A percentile compares a stretch with the other conserved stretches of the same genome.
Conservation (phyloP, 2,888 invertebrate genomes). For the Erynnis tages region DNA sequence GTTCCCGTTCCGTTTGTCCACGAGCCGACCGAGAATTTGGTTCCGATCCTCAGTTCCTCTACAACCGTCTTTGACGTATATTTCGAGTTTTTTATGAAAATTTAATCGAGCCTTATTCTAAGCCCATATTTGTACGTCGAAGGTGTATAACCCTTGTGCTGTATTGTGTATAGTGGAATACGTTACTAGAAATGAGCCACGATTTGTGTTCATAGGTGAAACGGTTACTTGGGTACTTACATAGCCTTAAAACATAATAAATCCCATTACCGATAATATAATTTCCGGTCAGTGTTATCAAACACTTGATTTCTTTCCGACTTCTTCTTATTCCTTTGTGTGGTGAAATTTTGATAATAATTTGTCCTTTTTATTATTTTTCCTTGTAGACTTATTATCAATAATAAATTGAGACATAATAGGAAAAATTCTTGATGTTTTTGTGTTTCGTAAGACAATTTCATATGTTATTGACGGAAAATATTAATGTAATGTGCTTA, state of each 20-base stretch:
- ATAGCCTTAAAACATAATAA: conserved; percentile 67
- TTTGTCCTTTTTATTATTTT: conserved; percentile 55
- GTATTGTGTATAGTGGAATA: conserved; percentile 64
- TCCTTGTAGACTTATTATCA: conserved; percentile 60
- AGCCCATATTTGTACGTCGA: conserved; percentile 59
- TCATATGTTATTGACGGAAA: conserved; percentile 45
- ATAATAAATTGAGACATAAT: conserved; percentile 73
- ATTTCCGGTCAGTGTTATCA: conserved; percentile 52
- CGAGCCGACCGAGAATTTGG: conserved; percentile 46
- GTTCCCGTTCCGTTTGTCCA: conserved; percentile 46
- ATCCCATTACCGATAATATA: conserved; percentile 63
- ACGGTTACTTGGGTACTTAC: conserved; percentile 64
- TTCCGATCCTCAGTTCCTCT: conserved; percentile 52
- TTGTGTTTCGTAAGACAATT: conserved; percentile 60
- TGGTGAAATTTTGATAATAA: conserved; percentile 68
- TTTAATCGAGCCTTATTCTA: conserved; percentile 57
- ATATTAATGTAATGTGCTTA: conserved; percentile 52
- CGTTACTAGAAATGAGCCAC: conserved; percentile 68
- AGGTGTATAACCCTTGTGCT: conserved; percentile 59
- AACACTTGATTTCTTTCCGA: conserved; percentile 45
- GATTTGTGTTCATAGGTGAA: conserved; percentile 77
- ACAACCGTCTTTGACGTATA: conserved; percentile 47
- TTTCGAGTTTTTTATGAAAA: conserved; percentile 57
- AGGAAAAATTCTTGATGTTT: conserved; percentile 45
- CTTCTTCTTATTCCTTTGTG: conserved; percentile 57